Base-by-base conservation (phyloP, 1,140 invertebrate genomes). In the Piezodorus guildinii region DNA sequence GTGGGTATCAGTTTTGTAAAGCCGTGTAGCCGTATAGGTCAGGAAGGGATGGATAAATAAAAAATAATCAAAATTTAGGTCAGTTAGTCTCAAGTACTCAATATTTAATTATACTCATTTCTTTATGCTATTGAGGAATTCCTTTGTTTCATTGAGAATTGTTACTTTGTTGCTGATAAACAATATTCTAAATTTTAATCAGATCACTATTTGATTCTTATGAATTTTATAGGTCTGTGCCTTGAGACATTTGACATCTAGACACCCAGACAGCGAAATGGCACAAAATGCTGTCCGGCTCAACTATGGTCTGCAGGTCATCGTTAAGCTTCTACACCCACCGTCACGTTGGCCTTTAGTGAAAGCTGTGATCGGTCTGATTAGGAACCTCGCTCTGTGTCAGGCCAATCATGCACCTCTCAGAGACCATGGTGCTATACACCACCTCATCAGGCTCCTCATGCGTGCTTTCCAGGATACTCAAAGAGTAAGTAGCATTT, bases 271-370 rank as follows among this genome's bases (percentile, higher is more conserved):
- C 72, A 87, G 92, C 34, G 94, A 97, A 77, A 87, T 94, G 81
- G 96, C 95, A 17, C 95, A 98, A 76, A 98, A 98, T 78, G 87
- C 92, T 5, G 93, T 98, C 8, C 86, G 94, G 25, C 75, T 92
- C 39, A 94, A 95, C 76, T 94, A 95, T 68, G 95, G 95, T 5
- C 79, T 95, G 67, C 86, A 89, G 72, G 88, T 96, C 43, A 91
- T 99, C 72, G 94, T 97, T n/a, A 95, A 96, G 76, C 79, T 99
- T 39, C 81, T 99, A 66, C 91, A 94, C 75, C 92, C 92, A 30
- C 91, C 91, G 52, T 93, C 90, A 0, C 85, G 91, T 72, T 95
- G 92, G 92, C 92, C 93, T 6, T 77, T 96, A 56, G 89, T 95
- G 60, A 96, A 95, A 76, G 91, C 96, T 27, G 92, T 96, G 16